These are phyloP conservation scores for Gnathonemus longibarbis DNA, from an alignment of 2,113 vertebrate species.

Conservation along the genomic window DNA sequence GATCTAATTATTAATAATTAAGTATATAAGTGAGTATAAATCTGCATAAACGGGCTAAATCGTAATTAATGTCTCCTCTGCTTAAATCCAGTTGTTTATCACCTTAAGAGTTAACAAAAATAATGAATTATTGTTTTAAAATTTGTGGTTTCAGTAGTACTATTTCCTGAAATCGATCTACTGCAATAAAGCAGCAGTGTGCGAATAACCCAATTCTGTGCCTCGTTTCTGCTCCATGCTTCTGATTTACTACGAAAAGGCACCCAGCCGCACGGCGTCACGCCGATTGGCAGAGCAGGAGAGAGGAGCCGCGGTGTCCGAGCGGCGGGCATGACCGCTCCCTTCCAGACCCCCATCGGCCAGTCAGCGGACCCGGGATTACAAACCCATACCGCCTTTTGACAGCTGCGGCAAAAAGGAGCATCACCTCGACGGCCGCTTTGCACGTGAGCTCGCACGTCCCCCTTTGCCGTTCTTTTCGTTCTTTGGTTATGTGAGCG, in stretches of 20 bases:
- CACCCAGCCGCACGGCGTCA: not conserved
- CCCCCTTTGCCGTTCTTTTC: not conserved
- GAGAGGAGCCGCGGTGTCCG: not conserved
- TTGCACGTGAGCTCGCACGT: not conserved
- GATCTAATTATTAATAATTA: not conserved
- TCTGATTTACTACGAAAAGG: not conserved
- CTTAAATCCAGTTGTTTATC: not conserved
- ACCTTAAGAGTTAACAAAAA: not conserved
- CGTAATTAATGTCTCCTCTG: not conserved
- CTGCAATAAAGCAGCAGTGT: not conserved
- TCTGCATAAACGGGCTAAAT: not conserved
- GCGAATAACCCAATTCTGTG: not conserved
- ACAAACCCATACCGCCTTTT: not conserved
- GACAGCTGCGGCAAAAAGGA: slow-evolving; percentile 15
- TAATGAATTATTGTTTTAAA: not conserved
- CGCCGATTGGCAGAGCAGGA: not conserved
- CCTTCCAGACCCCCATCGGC: not conserved
- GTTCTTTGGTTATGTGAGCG: not conserved
- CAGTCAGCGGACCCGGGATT: not conserved
- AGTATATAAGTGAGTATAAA: not conserved
- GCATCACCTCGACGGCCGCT: not conserved
- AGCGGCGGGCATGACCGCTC: not conserved
- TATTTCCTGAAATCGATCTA: not conserved
- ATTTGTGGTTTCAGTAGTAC: not conserved
- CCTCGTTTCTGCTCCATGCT: not conserved